Evolutionary conservation across 2,888 invertebrate species (phyloP), one percentile per base, ranked within the genome.

Genomic region (Spilarctia lutea): DNA sequence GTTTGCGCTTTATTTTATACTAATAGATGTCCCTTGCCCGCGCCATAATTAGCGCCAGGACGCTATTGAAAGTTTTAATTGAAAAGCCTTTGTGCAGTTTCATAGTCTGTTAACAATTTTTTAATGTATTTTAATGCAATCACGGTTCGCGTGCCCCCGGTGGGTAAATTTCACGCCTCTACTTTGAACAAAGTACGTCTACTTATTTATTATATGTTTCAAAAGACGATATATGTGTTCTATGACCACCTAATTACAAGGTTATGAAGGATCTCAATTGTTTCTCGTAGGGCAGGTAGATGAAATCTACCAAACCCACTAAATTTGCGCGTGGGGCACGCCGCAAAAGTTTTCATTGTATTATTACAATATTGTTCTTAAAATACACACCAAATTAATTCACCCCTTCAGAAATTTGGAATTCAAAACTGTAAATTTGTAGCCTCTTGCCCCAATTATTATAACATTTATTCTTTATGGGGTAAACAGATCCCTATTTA

Each of bases 31-130:
- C 92, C 89, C 85, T 86, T 81, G 82, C 86, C 89, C 89, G 87
- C 85, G 88, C 89, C 90, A 92, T 95, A 95, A 95, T 95, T 94
- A 95, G 93, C 93, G 90, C 90, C 88, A 87, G 88, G 89, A 89
- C 89, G 92, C 93, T 91, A 94, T 94, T 91, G 92, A 94, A 95
- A 95, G 91, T 95, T 95, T 95, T 95, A 95, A 95, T 95, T 95
- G 94, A 95, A 95, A 95, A 95, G 91, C 91, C 92, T 94, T 94
- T 93, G 93, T 93, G 91, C 93, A 93, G 91, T 94, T 94, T 94
- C 94, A 94, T 93, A 93, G 93, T 87, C 91, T 84, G 92, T 90
- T 90, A 91, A 93, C 91, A 93, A 92, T 92, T 93, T 94, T 89
- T 91, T 88, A 90, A 86, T 89, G 89, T 92, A 91, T 91, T 90